Percentiles rank a stretch among this genome's conserved stretches.
phyloP scores from a whole-genome alignment of 1,140 invertebrate species.

The Steinernema feltiae region DNA sequence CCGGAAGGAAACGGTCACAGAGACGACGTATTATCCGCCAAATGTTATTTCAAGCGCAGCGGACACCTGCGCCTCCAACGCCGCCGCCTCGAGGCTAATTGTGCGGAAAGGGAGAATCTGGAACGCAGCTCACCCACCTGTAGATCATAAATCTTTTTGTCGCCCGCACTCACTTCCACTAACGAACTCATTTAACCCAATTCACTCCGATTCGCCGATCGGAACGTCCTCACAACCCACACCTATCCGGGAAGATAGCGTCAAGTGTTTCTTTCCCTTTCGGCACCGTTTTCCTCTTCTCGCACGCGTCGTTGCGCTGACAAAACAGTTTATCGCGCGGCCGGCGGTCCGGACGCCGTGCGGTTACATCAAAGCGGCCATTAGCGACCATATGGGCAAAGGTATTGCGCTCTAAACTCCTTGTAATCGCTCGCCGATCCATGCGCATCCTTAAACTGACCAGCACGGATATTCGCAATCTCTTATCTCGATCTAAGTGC shows the following conservation, averaged over 20 bases:
- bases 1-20: not conserved
- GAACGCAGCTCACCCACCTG: not conserved
- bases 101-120: not conserved
- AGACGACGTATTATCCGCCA: not conserved
- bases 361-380: not conserved
- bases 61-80: conserved; percentile 1
- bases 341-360: not conserved
- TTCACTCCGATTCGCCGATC: not conserved
- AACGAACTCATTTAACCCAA: not conserved
- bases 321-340: conserved; percentile 12
- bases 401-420: not conserved
- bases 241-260: not conserved
- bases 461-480: not conserved
- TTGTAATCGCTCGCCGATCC: not conserved
- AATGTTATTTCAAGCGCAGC: conserved; percentile 2
- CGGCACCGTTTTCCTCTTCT: not conserved
- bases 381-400: conserved; percentile 3
- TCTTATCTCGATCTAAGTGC: not conserved
- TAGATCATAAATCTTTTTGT: not conserved
- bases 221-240: not conserved
- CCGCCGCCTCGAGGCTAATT: not conserved
- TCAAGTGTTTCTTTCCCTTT: not conserved
- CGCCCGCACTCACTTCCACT: not conserved
- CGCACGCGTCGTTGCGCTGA: conserved; percentile 4
- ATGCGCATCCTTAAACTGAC: not conserved